Conservation (phyloP, 2,113 vertebrate species). For the Eonycteris spelaea region DNA sequence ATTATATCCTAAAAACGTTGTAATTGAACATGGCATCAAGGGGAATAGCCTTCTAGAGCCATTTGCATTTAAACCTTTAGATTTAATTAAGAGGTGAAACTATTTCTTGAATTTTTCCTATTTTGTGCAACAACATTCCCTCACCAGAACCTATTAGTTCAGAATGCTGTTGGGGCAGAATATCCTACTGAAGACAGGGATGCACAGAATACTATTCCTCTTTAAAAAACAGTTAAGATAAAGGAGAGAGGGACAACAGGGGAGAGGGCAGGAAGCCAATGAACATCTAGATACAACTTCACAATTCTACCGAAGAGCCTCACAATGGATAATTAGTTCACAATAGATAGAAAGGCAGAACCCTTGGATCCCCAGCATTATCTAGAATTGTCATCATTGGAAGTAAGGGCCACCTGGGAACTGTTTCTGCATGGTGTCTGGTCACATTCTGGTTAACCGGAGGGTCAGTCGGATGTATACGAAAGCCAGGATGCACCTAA, state of each 20-base stretch:
- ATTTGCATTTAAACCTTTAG: neutral
- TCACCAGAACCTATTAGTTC: neutral
- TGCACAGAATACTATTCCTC: neutral
- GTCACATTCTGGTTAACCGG: fast-evolving
- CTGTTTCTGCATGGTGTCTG: fast-evolving
- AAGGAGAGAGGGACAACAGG: fast-evolving
- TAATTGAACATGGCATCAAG: neutral
- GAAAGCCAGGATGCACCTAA: neutral
- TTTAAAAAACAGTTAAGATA: neutral
- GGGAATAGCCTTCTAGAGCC: neutral
- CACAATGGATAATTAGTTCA: neutral
- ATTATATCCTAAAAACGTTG: neutral
- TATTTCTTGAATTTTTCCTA: neutral
- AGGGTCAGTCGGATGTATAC: fast-evolving
- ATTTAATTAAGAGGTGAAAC: neutral
- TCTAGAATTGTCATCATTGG: neutral
- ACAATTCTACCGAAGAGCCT: neutral
- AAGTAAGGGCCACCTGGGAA: neutral
- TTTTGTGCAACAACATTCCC: neutral
- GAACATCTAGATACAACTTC: neutral
- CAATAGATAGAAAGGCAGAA: neutral
- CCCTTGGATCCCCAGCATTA: neutral
- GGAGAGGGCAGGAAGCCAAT: too few relatives aligned
- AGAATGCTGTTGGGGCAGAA: neutral
- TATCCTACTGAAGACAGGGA: neutral